Conservation (phyloP, 2,888 invertebrate genomes). For the Drosophila silvestris region DNA sequence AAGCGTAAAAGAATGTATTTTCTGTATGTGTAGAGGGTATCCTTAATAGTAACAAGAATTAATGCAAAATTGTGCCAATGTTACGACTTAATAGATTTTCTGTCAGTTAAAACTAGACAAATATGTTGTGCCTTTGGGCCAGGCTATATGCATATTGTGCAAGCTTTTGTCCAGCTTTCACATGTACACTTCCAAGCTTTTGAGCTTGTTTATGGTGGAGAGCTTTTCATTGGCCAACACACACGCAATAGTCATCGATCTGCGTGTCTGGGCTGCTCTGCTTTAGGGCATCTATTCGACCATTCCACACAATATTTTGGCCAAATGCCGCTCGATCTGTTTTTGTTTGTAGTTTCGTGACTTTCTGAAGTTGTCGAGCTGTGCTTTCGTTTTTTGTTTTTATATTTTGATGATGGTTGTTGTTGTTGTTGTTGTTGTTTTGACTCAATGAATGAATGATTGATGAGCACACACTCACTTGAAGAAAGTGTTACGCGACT, state of each 20-base stretch:
- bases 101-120: not conserved
- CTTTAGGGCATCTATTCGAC: conserved; percentile 22
- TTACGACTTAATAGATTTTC: too few species aligned
- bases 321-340: conserved; percentile 13
- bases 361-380: conserved; percentile 46
- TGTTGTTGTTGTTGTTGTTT: not conserved
- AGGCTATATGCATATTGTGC: not conserved
- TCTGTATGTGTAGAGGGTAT: not conserved
- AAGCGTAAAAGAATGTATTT: too few species aligned
- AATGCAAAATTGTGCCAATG: too few species aligned
- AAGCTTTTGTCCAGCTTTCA: not conserved
- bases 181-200: not conserved
- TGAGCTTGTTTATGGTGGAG: not conserved
- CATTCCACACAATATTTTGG: conserved; percentile 15
- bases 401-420: not conserved
- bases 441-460: conserved; percentile 45
- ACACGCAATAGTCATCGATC: not conserved
- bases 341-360: conserved; percentile 39
- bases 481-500: conserved; percentile 62
- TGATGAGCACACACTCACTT: conserved; percentile 58
- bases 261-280: not conserved
- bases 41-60: not conserved
- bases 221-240: not conserved
- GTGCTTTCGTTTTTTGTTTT: conserved; percentile 40
- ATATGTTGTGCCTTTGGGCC: not conserved